Conservation (phyloP, 2,797 vertebrate species). For the Prunella strophiata region DNA sequence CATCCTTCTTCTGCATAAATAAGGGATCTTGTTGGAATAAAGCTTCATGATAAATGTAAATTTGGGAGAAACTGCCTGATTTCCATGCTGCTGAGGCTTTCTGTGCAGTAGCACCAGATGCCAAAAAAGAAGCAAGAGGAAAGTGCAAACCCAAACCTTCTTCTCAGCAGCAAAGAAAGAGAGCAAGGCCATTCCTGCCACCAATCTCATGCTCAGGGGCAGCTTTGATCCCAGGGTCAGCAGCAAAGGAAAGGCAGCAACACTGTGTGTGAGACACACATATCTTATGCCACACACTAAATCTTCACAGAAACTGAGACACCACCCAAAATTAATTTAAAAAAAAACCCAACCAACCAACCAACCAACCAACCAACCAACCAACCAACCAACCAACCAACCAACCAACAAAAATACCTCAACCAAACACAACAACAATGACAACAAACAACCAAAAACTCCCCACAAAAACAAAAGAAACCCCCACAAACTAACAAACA, state of each 20-base stretch:
- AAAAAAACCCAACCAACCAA: background rate
- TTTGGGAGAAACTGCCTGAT: background rate
- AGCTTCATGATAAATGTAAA: background rate
- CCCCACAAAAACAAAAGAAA: background rate
- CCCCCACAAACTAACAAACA: background rate
- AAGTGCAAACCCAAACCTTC: background rate
- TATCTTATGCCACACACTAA: background rate
- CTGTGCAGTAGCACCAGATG: background rate
- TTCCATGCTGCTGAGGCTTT: background rate
- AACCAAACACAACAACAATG: background rate
- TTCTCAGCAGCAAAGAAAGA: background rate
- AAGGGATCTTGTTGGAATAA: background rate
- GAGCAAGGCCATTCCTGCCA: background rate
- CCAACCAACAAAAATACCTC: background rate
- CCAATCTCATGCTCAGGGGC: fast-evolving
- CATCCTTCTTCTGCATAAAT: background rate
- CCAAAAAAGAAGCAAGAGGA: background rate
- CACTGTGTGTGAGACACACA: background rate
- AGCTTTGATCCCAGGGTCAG: background rate
- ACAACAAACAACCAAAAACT: background rate
- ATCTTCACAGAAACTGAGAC: background rate
- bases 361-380: background rate
- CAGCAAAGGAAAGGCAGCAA: background rate
- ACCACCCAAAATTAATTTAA: background rate
- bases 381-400: background rate